These are phyloP conservation scores for Tetanocera ferruginea DNA, from an alignment of 2,888 invertebrate species.

Conservation along the genomic window DNA sequence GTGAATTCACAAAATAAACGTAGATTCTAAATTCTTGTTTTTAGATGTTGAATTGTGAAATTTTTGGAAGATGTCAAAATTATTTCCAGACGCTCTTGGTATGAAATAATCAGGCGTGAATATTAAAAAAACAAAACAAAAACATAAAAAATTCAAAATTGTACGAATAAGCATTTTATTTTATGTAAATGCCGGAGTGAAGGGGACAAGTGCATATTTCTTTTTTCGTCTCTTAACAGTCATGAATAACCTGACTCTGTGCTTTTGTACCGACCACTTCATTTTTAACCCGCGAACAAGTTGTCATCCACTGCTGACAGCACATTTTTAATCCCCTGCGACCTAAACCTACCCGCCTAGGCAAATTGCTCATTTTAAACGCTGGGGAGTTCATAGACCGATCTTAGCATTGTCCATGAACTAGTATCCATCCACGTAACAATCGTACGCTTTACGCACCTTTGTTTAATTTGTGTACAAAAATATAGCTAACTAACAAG, in stretches of 20 bases:
- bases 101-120: too few species aligned
- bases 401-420: too few species aligned
- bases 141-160: too few species aligned
- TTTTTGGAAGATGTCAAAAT: too few species aligned
- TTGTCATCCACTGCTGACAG: constrained; percentile 32
- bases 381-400: not conserved
- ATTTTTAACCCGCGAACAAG: not conserved
- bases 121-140: too few species aligned
- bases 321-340: constrained; percentile 1
- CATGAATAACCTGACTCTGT: not conserved
- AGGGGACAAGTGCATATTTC: not conserved
- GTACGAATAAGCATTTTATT: not conserved
- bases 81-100: too few species aligned
- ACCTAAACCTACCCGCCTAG: not conserved
- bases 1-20: too few species aligned
- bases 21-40: too few species aligned
- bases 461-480: not conserved
- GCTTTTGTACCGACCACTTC: not conserved
- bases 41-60: too few species aligned
- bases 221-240: not conserved
- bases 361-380: constrained; percentile 7
- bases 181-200: not conserved
- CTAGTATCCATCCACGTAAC: too few species aligned
- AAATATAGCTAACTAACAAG: too few species aligned
- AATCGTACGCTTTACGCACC: not conserved